Evolutionary conservation across 2,113 vertebrate genomes (phyloP).

Genomic region (Stegostoma tigrinum): DNA sequence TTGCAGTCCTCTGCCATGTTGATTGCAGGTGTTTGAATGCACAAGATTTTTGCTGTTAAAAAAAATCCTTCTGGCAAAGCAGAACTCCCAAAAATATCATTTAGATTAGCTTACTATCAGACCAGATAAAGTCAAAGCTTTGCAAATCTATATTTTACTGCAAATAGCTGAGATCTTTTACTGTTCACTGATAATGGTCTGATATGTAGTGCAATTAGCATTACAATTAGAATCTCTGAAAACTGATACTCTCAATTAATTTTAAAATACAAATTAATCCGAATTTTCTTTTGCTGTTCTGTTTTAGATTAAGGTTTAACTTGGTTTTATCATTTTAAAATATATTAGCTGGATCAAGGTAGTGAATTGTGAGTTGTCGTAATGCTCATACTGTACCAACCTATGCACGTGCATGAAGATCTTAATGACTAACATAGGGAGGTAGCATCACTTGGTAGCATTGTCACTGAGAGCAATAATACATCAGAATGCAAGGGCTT

Average conservation of each 20-base stretch:
- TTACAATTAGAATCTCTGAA: too few relatives aligned
- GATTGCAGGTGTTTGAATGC: background rate
- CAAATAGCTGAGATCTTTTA: background rate
- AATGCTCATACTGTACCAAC: background rate
- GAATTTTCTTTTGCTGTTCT: background rate
- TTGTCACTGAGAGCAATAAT: background rate
- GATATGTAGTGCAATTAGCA: background rate
- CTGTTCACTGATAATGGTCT: background rate
- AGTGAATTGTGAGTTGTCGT: background rate
- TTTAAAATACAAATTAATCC: background rate
- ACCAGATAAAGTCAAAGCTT: background rate
- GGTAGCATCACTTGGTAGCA: background rate
- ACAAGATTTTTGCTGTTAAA: background rate
- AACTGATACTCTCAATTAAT: background rate
- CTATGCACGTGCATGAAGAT: background rate
- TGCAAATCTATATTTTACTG: background rate
- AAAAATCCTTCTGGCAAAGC: background rate
- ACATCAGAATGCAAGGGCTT: background rate
- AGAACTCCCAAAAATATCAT: background rate
- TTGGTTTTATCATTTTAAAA: background rate
- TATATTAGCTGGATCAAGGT: background rate
- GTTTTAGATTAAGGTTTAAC: background rate
- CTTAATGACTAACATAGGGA: background rate
- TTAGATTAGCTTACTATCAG: background rate
- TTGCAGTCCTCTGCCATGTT: background rate